Percentiles rank a stretch among this genome's conserved stretches.
Conservation (phyloP, 2,888 invertebrate genomes). For the Tipula confusa region DNA sequence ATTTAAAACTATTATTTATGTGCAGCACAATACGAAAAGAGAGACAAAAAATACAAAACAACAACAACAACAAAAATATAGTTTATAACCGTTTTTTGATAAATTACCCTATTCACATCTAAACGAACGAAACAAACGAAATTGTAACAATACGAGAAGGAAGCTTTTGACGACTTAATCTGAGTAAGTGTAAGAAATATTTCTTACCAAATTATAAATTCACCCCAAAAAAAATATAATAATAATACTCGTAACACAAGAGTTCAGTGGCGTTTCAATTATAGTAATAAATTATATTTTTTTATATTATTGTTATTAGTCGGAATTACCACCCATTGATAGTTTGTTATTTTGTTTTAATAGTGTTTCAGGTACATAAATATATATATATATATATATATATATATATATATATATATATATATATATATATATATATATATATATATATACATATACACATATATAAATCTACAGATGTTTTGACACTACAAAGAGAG, state of each 20-base stretch:
- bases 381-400: not conserved
- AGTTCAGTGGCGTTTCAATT: conserved; percentile 25
- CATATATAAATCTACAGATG: not conserved
- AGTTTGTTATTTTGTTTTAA: not conserved
- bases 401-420: not conserved
- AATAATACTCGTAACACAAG: not conserved
- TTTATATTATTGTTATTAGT: not conserved
- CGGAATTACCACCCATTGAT: not conserved
- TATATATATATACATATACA: not conserved
- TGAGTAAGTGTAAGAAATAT: not conserved
- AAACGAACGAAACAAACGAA: not conserved
- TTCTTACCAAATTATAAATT: not conserved
- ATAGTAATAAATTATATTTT: conserved; percentile 14
- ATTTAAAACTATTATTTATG: not conserved
- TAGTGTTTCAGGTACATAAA: not conserved
- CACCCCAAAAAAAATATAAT: not conserved
- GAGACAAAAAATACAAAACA: no score
- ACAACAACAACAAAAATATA: not conserved
- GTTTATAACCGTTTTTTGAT: not conserved
- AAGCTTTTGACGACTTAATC: conserved; percentile 20
- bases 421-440: not conserved
- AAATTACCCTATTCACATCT: not conserved
- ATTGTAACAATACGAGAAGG: not conserved
- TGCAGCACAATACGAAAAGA: not conserved
- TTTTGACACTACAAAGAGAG: not conserved